Evolutionary conservation across 1,140 invertebrate genomes (phyloP).

Genomic region (Anastrepha ludens): DNA sequence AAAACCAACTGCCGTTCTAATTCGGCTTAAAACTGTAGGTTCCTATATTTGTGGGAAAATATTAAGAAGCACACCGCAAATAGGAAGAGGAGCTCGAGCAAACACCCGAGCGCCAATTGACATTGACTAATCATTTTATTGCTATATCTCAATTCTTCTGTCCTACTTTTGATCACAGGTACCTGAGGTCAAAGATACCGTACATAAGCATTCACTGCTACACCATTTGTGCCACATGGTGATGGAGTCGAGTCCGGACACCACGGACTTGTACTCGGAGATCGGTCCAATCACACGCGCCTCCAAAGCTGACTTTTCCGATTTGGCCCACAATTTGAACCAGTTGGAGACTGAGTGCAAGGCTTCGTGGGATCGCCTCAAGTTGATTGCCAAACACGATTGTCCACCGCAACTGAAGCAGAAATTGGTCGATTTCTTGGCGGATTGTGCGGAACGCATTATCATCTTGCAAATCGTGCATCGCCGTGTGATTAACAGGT

Average conservation of each 20-base stretch:
- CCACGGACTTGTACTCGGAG: conserved; percentile 97
- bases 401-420: conserved; percentile 90
- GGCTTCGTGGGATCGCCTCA: conserved; percentile 97
- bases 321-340: conserved; percentile 88
- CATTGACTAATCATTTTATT: too few species aligned
- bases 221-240: conserved; percentile 99
- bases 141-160: background rate
- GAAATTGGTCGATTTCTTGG: conserved; percentile 96
- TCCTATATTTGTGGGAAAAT: too few species aligned
- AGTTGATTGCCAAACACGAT: conserved; percentile 96
- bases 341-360: conserved; percentile 97
- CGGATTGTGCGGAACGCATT: conserved; percentile 97
- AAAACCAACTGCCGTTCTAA: too few species aligned
- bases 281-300: conserved; percentile 94
- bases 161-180: conserved; percentile 57
- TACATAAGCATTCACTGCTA: conserved; percentile 97
- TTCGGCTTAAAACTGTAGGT: too few species aligned
- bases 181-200: conserved; percentile 99
- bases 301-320: conserved; percentile 94
- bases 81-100: too few species aligned
- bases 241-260: conserved; percentile 96
- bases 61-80: too few species aligned
- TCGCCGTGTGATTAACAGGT: conserved; percentile 92
- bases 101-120: too few species aligned
- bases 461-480: conserved; percentile 94